phyloP scores from a whole-genome alignment of 2,888 invertebrate species.

The Loripinus fragilis region DNA sequence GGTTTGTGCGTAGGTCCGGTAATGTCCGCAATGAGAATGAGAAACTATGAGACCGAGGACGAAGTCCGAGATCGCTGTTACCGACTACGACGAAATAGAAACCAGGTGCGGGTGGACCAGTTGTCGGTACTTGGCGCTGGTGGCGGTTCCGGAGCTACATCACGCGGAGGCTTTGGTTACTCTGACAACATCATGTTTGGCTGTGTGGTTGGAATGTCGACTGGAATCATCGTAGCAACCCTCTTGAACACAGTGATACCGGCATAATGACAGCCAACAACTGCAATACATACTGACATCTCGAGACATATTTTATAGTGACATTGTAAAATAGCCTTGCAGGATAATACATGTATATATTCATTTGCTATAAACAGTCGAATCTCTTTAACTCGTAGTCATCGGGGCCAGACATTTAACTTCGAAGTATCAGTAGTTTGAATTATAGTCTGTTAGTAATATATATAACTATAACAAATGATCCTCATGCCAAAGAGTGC shows the following conservation, averaged over 20 bases:
- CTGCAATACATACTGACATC: no score
- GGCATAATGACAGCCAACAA: no score
- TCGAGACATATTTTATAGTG: no score
- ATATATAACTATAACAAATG: no score
- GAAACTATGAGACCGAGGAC: slow-evolving; percentile 32
- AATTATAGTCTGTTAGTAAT: no score
- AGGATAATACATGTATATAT: no score
- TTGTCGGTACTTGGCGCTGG: slow-evolving; percentile 41
- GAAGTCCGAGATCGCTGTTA: slow-evolving; percentile 55
- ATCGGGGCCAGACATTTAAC: no score
- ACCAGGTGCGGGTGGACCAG: slow-evolving; percentile 56
- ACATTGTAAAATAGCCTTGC: no score
- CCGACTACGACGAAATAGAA: slow-evolving; percentile 49
- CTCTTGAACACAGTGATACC: slow-evolving; percentile 18
- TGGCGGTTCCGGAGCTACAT: slow-evolving; percentile 38
- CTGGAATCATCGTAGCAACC: slow-evolving; percentile 43
- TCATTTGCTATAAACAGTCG: no score
- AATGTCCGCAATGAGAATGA: slow-evolving; percentile 43
- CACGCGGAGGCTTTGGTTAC: slow-evolving; percentile 22
- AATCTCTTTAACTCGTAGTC: no score
- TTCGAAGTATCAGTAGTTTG: no score
- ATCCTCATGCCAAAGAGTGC: no score
- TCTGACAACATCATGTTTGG: slow-evolving; percentile 45
- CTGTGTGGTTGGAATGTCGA: slow-evolving; percentile 55
- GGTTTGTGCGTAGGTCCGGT: slow-evolving; percentile 48